Evolutionary conservation across 2,888 invertebrate genomes (phyloP).

Genomic region (Dryococelus australis): DNA sequence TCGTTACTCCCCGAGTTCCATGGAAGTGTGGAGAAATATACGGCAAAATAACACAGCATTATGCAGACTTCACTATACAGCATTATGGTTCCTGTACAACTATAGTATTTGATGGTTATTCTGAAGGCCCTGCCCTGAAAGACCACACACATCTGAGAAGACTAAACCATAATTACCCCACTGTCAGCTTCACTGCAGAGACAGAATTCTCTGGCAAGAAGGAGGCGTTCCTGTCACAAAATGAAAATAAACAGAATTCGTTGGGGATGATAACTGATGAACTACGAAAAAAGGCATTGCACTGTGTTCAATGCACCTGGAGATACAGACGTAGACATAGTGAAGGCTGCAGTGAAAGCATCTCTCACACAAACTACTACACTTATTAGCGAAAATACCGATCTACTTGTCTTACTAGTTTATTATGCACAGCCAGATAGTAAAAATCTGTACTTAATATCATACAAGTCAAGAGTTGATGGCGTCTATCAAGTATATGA

Average conservation of each 20-base stretch:
- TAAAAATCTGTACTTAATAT: background rate
- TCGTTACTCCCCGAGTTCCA: background rate
- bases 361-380: background rate
- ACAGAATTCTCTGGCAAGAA: background rate
- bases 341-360: background rate
- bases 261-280: background rate
- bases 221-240: background rate
- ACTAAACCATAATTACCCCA: background rate
- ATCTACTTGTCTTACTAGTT: background rate
- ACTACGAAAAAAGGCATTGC: background rate
- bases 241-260: background rate
- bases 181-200: background rate
- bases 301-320: background rate
- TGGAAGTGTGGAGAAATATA: background rate
- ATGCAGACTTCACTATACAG: constrained; percentile 4
- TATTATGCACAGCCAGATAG: background rate
- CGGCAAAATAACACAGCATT: background rate
- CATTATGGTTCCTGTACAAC: constrained; percentile 19
- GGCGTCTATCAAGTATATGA: background rate
- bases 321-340: background rate
- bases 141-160: background rate
- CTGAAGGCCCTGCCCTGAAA: background rate
- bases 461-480: too few species aligned
- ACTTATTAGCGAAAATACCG: background rate
- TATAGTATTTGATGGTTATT: background rate